A percentile compares a stretch with the other conserved stretches of the same genome.
These are phyloP conservation scores for Scaptodrosophila latifasciaeformis DNA, from an alignment of 2,888 invertebrate genomes.

Conservation along the genomic window DNA sequence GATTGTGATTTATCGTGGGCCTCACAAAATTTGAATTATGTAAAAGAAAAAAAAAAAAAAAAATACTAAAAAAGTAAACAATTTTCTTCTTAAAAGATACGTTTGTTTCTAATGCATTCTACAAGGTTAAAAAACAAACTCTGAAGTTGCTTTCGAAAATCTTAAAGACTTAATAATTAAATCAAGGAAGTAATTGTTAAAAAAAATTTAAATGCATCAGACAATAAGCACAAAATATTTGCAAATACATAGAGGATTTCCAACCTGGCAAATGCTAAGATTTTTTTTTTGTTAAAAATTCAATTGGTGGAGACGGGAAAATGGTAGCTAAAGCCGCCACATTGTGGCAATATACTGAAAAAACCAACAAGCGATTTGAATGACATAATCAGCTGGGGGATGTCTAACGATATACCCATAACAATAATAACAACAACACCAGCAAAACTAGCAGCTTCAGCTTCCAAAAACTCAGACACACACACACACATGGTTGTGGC, in stretches of 20 bases:
- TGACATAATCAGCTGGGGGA: slow-evolving; percentile 67
- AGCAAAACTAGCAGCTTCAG: slow-evolving; percentile 24
- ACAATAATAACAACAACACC: neutral
- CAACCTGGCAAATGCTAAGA: slow-evolving; percentile 13
- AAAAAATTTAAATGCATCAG: no score
- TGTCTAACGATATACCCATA: slow-evolving; percentile 32
- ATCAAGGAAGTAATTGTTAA: slow-evolving; percentile 62
- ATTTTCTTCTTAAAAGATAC: no score
- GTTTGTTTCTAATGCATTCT: no score
- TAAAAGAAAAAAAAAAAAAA: no score
- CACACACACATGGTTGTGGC: neutral
- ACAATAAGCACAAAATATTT: no score
- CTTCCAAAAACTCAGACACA: slow-evolving; percentile 31
- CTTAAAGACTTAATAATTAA: slow-evolving; percentile 45
- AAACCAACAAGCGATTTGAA: slow-evolving; percentile 22
- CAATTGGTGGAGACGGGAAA: slow-evolving; percentile 30
- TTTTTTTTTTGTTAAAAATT: no score
- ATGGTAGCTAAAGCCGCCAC: slow-evolving; percentile 17
- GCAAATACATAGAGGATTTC: no score
- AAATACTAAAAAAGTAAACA: no score
- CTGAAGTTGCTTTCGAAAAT: no score
- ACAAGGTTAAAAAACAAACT: no score
- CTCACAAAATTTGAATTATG: no score
- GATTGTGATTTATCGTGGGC: no score
- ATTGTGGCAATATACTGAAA: neutral